Evolutionary conservation across 2,888 invertebrate species (phyloP), one percentile per base, ranked within the genome.

Genomic region (Oscheius sp.): DNA sequence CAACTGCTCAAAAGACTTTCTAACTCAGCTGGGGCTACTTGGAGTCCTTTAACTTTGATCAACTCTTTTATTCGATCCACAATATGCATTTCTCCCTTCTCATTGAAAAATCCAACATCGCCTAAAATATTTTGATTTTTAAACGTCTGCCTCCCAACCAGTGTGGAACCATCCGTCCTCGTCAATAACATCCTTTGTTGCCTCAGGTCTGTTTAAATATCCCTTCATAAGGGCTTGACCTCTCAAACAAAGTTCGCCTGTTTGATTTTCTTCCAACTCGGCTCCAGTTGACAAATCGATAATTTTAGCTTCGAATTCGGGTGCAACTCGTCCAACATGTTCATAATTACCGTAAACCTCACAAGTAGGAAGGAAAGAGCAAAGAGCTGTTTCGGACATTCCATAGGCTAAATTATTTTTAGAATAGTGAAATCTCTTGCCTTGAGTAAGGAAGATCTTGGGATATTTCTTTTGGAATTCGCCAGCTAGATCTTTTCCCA

Each of bases 11-110:
- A 87, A 55, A 94, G 83, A 17, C 91, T 91, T 88, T 95, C 95
- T 39, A 95, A 88, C 88, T 95, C 94, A 0, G 94, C 93, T 2
- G 94, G 94, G 0, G 94, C 91, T 57, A 82, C 82, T 76, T 83
- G 83, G 12, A 81, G 65, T 34, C 83, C 84, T 48, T 81, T 82
- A 29, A 84, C 83, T 69, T 84, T 85, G 67, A 84, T 84, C 15
- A 85, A 69, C 67, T 85, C 85, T 42, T 85, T 85, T 8, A 79
- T 48, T 23, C 84, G 67, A 67, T 85, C 84, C 6, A 84, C 84
- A 53, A 84, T 76, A 65, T 73, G 81, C 20, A 79, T 65, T 37
- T 76, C 73, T n/a, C 80, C 83, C 2, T 74, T 65, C 3, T 67
- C 57, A 39, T 76, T 74, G 39, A 74, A 46, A 48, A 74, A 79